Evolutionary conservation across 2,113 vertebrate species (phyloP).

Genomic region (Scartelaos histophorus): DNA sequence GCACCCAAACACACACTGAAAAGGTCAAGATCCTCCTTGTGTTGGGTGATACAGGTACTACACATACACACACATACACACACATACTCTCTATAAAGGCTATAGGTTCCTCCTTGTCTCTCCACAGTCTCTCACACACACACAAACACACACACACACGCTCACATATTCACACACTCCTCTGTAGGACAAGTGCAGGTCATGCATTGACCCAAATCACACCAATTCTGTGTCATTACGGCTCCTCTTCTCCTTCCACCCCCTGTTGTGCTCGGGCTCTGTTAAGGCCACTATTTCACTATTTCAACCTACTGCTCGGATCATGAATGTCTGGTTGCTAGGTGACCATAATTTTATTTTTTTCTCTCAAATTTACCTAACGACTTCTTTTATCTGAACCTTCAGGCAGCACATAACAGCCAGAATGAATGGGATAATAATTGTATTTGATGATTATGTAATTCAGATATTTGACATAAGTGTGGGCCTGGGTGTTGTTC

Average conservation of each 20-base stretch:
- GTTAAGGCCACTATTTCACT: background rate
- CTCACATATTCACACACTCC: background rate
- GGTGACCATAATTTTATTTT: constrained; percentile 7
- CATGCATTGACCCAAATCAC: background rate
- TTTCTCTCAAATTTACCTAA: background rate
- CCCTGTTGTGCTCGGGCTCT: background rate
- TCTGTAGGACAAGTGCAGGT: background rate
- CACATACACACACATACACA: too few species aligned
- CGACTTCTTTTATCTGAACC: background rate
- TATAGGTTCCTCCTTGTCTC: too few species aligned
- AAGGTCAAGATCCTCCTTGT: too few species aligned
- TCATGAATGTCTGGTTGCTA: constrained; percentile 3
- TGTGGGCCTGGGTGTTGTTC: too few species aligned
- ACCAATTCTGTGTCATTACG: constrained; percentile 5
- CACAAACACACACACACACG: too few species aligned
- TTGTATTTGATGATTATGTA: too few species aligned
- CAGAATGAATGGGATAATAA: background rate
- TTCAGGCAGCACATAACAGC: background rate
- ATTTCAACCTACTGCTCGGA: background rate
- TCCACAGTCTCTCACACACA: too few species aligned
- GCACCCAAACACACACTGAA: too few species aligned
- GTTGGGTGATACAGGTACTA: too few species aligned
- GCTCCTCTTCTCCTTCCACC: background rate
- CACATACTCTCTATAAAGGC: too few species aligned
- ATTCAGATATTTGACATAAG: too few species aligned